Base-by-base conservation (phyloP, 2,113 vertebrate genomes). In the Equus quagga region DNA sequence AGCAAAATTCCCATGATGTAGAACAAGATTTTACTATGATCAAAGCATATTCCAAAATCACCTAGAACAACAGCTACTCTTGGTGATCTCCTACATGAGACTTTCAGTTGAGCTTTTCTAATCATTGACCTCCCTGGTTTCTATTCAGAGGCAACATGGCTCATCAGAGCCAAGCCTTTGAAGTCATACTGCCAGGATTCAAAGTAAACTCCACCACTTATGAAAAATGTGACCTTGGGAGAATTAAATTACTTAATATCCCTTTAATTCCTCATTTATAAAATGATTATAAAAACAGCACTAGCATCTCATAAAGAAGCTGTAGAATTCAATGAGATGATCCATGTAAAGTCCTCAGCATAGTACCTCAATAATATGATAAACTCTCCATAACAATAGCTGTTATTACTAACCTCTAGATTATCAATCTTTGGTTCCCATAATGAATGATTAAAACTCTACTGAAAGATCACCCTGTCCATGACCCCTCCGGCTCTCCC, bases 201-300 rank as follows among this genome's bases (percentile, higher is more conserved):
- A 97, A 91, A 91, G 31, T 62, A 65, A 65, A 7, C 1, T 17
- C 44, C 24, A 51, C 14, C 91, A 85, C 58, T 92, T 67, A 14
- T 73, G n/a, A 60, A 72, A 91, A 91, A 49, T 88, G 18, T 94
- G 46, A 64, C 28, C 15, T 75, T 88, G 44, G 21, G 44, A 51
- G 94, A 92, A 85, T 86, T 85, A 92, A 78, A 90, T 69, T 72
- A 73, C 23, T 90, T 82, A 87, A 89, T 69, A 91, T 44, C 8
- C 46, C 49, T 75, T 75, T 58, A 41, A 93, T 80, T 91, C 58
- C 76, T 93, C 46, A 93, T 91, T n/a, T 96, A 23, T 84, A 93
- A 90, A 75, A 85, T 65, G 26, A 24, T 83, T 89, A 94, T 67
- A 15, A 73, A 90, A 93, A 85, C 11, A 64, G 15, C 54, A 92